These are phyloP conservation scores for Oceanites oceanicus DNA, from an alignment of 2,113 vertebrate genomes.

Conservation along the genomic window DNA sequence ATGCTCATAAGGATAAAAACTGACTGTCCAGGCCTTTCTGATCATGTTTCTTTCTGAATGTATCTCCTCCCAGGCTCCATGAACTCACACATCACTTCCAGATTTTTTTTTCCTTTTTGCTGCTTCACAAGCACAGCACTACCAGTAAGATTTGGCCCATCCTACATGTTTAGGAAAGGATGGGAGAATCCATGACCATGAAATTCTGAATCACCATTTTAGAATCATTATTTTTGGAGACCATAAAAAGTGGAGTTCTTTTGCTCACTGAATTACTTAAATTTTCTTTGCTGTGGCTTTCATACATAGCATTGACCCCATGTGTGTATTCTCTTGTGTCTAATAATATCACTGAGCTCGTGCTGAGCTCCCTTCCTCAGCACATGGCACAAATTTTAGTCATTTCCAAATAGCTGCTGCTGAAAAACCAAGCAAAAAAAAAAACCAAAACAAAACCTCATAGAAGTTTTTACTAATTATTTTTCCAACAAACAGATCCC, in stretches of 20 bases:
- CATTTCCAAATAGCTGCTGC: background rate
- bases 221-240: background rate
- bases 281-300: background rate
- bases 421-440: background rate
- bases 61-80: background rate
- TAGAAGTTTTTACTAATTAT: background rate
- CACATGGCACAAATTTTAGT: background rate
- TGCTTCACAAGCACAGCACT: background rate
- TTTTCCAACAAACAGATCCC: background rate
- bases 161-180: background rate
- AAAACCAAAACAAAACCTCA: background rate
- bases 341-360: background rate
- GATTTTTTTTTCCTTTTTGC: background rate
- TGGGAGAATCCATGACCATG: background rate
- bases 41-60: background rate
- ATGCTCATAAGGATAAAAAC: background rate
- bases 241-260: background rate
- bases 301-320: background rate
- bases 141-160: background rate
- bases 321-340: background rate
- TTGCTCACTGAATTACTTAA: background rate
- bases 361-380: background rate
- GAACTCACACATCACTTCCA: background rate
- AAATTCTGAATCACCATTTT: background rate
- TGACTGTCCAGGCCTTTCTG: background rate